Evolutionary conservation across 2,113 vertebrate species (phyloP), one percentile per base, ranked within the genome.

Genomic region (Eudorcas thomsonii): DNA sequence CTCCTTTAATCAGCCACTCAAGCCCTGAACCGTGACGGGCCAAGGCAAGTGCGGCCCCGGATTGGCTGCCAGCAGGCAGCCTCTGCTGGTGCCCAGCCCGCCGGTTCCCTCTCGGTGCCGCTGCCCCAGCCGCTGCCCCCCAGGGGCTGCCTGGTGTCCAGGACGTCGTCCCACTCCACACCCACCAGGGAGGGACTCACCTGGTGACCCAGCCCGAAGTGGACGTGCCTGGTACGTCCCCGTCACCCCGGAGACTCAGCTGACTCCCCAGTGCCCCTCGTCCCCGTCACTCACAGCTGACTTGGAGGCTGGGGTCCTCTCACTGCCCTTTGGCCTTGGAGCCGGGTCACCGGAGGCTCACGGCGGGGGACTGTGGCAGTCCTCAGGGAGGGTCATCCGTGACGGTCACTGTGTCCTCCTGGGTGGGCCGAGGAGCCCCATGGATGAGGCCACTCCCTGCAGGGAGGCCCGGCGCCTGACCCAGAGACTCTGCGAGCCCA

Each of bases 61-160:
- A 30, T 16, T 48, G 77, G 15, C 0, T 1, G 77, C 26, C 0
- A 2, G 74, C 43, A 48, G 43, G 45, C 16, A 10, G 77, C 15
- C 45, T 80, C 9, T 52, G 36, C n/a, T 77, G 10, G 9, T 1
- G n/a, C 67, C 67, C 26, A 5, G 26, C 77, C 45, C 8, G 0
- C 28, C 0, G 1, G 45, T 12, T 16, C 30, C 55, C 55, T 10
- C 11, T 2, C 4, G 2, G 71, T 1, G 4, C 39, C 0, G 1
- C 67, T 57, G 3, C 36, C 55, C 67, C 52, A 9, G 16, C 64
- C 6, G 1, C 62, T 43, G n/a, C 62, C 15, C 48, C 25, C 9
- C n/a, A 14, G 12, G 54, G 33, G n/a, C 25, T 12, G n/a, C 28
- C 64, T 2, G 1, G 15, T 54, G 50, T 39, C 64, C 26, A 6